Evolutionary conservation across 1,140 invertebrate species (phyloP).

Genomic region (Tribolium madens): DNA sequence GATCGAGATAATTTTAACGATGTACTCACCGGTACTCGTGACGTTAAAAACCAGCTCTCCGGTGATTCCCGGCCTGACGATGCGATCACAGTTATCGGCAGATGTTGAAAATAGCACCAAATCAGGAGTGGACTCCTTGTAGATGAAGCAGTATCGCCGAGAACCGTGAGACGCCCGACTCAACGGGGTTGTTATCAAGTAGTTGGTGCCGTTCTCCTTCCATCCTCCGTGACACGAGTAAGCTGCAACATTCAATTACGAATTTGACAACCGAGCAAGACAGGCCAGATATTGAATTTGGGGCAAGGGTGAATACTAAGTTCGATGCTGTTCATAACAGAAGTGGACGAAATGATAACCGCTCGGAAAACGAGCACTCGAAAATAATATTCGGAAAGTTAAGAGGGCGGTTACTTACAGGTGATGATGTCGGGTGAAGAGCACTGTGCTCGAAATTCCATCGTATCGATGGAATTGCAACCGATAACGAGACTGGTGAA

Average conservation of each 20-base stretch:
- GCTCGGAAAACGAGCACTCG: too few relatives aligned
- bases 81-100: slow-evolving; percentile 70
- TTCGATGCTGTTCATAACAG: neutral
- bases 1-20: slow-evolving; percentile 5
- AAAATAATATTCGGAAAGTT: neutral
- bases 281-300: too few relatives aligned
- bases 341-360: neutral
- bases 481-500: slow-evolving; percentile 76
- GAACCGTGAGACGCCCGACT: slow-evolving; percentile 70
- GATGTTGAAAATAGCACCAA: slow-evolving; percentile 69
- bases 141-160: slow-evolving; percentile 74
- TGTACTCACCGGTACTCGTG: slow-evolving; percentile 66
- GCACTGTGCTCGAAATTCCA: slow-evolving; percentile 79
- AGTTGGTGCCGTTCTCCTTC: slow-evolving; percentile 79
- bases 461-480: slow-evolving; percentile 76
- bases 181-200: slow-evolving; percentile 81
- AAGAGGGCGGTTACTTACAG: slow-evolving; percentile 58
- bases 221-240: slow-evolving; percentile 89
- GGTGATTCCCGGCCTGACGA: slow-evolving; percentile 64
- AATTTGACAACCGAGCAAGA: neutral
- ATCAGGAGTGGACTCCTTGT: slow-evolving; percentile 67
- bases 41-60: slow-evolving; percentile 69
- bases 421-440: slow-evolving; percentile 69
- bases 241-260: slow-evolving; percentile 68
- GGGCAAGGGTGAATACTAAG: neutral